Conservation (phyloP, 2,888 invertebrate genomes). For the Ophion obscuratus region DNA sequence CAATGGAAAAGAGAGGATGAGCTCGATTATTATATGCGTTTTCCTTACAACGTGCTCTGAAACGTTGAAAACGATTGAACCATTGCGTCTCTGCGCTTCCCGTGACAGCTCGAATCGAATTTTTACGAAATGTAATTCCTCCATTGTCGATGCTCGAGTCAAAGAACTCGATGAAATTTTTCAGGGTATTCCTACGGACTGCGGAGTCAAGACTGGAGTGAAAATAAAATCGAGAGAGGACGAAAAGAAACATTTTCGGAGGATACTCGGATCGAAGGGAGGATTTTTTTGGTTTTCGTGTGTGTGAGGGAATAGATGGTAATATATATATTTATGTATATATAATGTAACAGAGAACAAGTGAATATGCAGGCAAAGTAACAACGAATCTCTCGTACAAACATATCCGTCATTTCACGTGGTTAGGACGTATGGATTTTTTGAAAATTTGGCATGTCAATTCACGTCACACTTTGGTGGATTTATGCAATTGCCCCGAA, state of each 20-base stretch:
- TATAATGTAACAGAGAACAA: conserved; percentile 59
- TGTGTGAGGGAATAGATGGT: conserved; percentile 53
- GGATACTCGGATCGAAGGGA: background rate
- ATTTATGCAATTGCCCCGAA: conserved; percentile 38
- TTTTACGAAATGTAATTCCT: conserved; percentile 19
- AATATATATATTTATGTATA: conserved; percentile 21
- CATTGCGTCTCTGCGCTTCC: background rate
- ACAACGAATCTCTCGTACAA: conserved; percentile 72
- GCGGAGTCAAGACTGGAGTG: conserved; percentile 5
- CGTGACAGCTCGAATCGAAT: conserved; percentile 6
- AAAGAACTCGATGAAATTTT: conserved; percentile 37
- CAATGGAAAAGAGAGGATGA: conserved; percentile 27
- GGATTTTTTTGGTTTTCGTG: conserved; percentile 34
- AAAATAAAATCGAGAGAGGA: conserved; percentile 15
- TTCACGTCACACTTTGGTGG: background rate
- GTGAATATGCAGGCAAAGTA: conserved; percentile 73
- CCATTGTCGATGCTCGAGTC: conserved; percentile 4
- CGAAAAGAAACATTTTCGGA: conserved; percentile 21
- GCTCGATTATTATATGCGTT: conserved; percentile 17
- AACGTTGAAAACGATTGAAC: conserved; percentile 8
- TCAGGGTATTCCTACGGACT: conserved; percentile 10
- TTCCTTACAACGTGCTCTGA: background rate
- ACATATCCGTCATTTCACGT: conserved; percentile 62
- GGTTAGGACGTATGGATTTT: conserved; percentile 48
- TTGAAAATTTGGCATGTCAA: conserved; percentile 17